Evolutionary conservation across 2,797 vertebrate species (phyloP).

Genomic region (Falco naumanni): DNA sequence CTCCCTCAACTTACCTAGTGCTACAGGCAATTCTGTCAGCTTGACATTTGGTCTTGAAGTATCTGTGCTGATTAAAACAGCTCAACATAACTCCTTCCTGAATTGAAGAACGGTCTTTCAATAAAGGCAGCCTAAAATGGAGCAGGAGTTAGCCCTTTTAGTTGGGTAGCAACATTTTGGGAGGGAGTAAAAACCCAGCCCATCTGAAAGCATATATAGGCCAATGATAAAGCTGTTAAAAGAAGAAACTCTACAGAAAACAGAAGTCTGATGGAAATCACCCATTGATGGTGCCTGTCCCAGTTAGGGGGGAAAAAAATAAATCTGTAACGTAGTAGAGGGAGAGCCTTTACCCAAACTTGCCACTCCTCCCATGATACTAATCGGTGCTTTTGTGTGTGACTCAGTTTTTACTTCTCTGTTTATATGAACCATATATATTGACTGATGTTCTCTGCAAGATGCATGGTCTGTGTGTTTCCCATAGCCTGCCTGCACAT

Average conservation of each 20-base stretch:
- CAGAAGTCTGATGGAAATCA: neutral
- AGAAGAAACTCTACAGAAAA: neutral
- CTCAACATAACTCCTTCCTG: conserved; percentile 27
- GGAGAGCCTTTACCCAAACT: neutral
- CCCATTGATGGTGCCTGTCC: neutral
- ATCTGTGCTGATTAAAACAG: conserved; percentile 45
- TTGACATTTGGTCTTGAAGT: conserved; percentile 54
- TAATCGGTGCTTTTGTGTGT: neutral
- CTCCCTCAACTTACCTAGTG: conserved; percentile 40
- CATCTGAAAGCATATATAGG: neutral
- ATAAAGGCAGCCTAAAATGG: conserved; percentile 35
- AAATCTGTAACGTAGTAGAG: neutral
- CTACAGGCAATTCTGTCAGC: conserved; percentile 49
- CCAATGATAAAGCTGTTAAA: neutral
- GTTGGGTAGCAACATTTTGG: neutral
- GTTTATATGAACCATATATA: neutral
- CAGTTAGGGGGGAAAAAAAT: neutral
- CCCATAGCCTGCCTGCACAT: neutral
- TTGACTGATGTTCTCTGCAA: neutral
- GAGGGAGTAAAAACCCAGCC: neutral
- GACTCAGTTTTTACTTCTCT: neutral
- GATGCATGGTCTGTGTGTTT: rapidly evolving
- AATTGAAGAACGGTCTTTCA: conserved; percentile 44
- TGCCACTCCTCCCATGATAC: neutral
- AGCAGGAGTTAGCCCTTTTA: conserved; percentile 10